phyloP scores from a whole-genome alignment of 64 coral and sea anemone species.

The Stichodactyla mertensii region DNA sequence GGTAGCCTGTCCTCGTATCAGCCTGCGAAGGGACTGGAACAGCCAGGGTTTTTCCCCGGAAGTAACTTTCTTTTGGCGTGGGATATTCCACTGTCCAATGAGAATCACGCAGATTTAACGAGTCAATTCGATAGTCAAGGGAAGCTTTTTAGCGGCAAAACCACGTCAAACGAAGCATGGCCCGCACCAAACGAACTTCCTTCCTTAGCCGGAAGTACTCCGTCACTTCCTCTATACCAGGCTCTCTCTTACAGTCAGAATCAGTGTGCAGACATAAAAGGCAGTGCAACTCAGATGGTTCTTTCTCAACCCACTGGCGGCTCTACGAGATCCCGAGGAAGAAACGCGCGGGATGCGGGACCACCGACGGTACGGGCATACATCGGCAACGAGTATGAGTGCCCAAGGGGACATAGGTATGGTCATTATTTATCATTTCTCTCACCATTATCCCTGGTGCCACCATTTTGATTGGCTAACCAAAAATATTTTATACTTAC shows the following conservation, averaged over 20 bases:
- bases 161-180: slow-evolving; percentile 78
- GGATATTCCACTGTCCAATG: slow-evolving; percentile 90
- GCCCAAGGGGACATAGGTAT: slow-evolving; percentile 91
- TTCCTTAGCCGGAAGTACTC: slow-evolving; percentile 45
- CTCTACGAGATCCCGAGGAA: slow-evolving; percentile 53
- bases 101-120: slow-evolving; percentile 65
- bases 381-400: slow-evolving; percentile 94
- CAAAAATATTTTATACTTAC: background rate
- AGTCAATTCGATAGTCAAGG: slow-evolving; percentile 92
- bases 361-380: slow-evolving; percentile 73
- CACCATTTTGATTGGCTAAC: background rate
- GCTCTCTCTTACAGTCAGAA: slow-evolving; percentile 61
- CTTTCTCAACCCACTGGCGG: slow-evolving; percentile 39
- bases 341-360: slow-evolving; percentile 51
- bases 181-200: slow-evolving; percentile 91
- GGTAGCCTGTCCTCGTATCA: slow-evolving; percentile 71
- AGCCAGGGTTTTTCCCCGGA: slow-evolving; percentile 96
- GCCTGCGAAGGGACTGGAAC: slow-evolving; percentile 81
- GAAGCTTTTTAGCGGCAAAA: slow-evolving; percentile 80
- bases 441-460: background rate
- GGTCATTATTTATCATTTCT: background rate
- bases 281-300: slow-evolving; percentile 44
- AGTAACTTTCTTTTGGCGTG: slow-evolving; percentile 91
- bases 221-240: slow-evolving; percentile 88
- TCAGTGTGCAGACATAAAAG: slow-evolving; percentile 73